Percentiles rank a stretch among this genome's conserved stretches.
Conservation (phyloP, 2,113 vertebrate species). For the Petroica traversi region DNA sequence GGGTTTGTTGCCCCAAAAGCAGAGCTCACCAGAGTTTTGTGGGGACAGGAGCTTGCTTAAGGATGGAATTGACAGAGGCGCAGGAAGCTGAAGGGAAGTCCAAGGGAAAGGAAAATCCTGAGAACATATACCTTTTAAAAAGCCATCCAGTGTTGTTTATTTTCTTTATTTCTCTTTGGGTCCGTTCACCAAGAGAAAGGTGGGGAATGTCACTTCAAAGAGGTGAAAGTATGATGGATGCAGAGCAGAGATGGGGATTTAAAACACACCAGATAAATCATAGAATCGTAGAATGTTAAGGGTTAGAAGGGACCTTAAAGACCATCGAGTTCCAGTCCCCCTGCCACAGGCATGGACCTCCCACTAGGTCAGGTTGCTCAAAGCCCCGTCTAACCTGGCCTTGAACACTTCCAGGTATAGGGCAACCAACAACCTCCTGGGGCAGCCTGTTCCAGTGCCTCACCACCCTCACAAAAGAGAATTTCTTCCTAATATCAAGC, state of each 20-base stretch:
- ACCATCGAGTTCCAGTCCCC: fast-evolving
- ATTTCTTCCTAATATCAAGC: too few species aligned
- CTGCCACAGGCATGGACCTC: fast-evolving
- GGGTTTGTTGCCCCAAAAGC: background rate
- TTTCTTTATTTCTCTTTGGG: background rate
- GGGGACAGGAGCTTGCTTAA: background rate
- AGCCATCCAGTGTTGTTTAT: background rate
- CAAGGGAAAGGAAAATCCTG: background rate
- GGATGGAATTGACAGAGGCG: background rate
- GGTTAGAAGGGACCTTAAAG: background rate
- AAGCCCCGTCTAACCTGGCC: background rate
- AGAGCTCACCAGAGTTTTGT: too few species aligned
- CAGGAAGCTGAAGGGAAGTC: background rate
- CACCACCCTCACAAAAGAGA: background rate
- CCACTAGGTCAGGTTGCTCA: background rate
- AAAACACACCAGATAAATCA: background rate
- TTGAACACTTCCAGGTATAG: background rate
- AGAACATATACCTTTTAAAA: background rate
- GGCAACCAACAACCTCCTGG: background rate
- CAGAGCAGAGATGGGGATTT: too few species aligned
- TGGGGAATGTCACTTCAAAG: background rate
- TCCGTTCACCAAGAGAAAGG: background rate
- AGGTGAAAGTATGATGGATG: background rate
- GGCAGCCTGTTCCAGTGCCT: background rate
- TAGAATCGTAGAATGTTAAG: background rate